Percentiles rank a stretch among this genome's conserved stretches.
phyloP scores from a whole-genome alignment of 2,888 invertebrate genomes.

The Scaptomyza caliginosa region DNA sequence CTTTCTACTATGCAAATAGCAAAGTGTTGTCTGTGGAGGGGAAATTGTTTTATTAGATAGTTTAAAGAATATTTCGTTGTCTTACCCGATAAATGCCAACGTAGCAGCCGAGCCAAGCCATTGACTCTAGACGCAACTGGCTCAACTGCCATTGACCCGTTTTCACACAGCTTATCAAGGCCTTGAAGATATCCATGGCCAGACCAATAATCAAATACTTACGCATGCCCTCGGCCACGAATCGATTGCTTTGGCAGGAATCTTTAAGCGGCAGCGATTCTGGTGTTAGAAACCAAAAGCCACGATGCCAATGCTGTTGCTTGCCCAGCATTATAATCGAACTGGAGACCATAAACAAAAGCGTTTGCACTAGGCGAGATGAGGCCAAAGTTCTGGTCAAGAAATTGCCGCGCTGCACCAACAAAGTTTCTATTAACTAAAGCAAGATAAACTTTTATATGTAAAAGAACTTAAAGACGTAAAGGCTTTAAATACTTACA shows the following conservation, averaged over 20 bases:
- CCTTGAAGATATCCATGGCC: slow-evolving; percentile 68
- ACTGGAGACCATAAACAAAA: slow-evolving; percentile 78
- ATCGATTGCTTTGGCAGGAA: slow-evolving; percentile 16
- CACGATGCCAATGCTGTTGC: slow-evolving; percentile 37
- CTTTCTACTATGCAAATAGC: slow-evolving; percentile 48
- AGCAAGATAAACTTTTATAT: too few species aligned
- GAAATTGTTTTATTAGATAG: background rate
- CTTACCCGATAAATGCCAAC: slow-evolving; percentile 78
- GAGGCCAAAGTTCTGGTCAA: slow-evolving; percentile 47
- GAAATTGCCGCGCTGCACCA: slow-evolving; percentile 54
- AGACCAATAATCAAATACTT: slow-evolving; percentile 71
- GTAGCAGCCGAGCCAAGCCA: slow-evolving; percentile 68
- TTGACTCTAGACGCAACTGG: slow-evolving; percentile 54
- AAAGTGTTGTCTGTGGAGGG: slow-evolving; percentile 57
- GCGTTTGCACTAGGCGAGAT: slow-evolving; percentile 58
- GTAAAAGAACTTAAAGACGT: background rate
- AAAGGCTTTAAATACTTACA: slow-evolving; percentile 62
- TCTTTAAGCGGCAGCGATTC: slow-evolving; percentile 3
- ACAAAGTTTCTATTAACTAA: slow-evolving; percentile 67
- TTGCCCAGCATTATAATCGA: slow-evolving; percentile 66
- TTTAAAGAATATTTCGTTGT: background rate
- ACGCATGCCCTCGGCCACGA: slow-evolving; percentile 59
- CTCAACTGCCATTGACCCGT: slow-evolving; percentile 26
- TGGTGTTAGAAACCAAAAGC: slow-evolving; percentile 74
- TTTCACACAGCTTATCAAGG: slow-evolving; percentile 38